Conservation (phyloP, 2,113 vertebrate species). For the Platichthys stellatus region DNA sequence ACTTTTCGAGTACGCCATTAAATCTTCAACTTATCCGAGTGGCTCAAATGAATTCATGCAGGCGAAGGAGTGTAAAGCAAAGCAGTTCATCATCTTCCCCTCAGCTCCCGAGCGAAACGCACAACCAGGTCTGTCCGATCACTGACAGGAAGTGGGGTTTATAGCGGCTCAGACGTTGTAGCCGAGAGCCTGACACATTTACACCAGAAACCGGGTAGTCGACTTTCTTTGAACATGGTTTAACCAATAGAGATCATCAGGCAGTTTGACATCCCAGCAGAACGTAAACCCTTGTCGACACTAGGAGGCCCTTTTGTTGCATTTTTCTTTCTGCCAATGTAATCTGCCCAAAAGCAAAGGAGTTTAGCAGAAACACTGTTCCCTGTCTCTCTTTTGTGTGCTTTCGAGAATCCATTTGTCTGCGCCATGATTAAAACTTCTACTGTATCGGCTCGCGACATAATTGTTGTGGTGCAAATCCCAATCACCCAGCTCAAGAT, state of each 20-base stretch:
- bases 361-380: conserved; percentile 22
- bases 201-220: not conserved
- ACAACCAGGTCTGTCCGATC: not conserved
- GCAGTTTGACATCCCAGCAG: conserved; percentile 62
- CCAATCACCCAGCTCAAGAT: conserved; percentile 32
- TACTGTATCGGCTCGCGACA: not conserved
- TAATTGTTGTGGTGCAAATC: conserved; percentile 33
- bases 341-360: conserved; percentile 51
- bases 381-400: conserved; percentile 14
- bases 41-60: conserved; percentile 4
- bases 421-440: conserved; percentile 32
- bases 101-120: not conserved
- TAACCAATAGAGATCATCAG: conserved; percentile 64
- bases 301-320: conserved; percentile 34
- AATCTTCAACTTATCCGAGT: conserved; percentile 5
- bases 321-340: conserved; percentile 52
- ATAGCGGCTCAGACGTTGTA: conserved; percentile 25
- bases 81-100: conserved; percentile 21
- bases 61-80: conserved; percentile 5
- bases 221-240: conserved; percentile 61
- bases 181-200: conserved; percentile 35
- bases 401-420: conserved; percentile 51
- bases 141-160: conserved; percentile 17
- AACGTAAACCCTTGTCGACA: conserved; percentile 56
- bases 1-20: conserved; percentile 2